phyloP scores from a whole-genome alignment of 2,113 vertebrate species.

The Ageneiosus marmoratus region DNA sequence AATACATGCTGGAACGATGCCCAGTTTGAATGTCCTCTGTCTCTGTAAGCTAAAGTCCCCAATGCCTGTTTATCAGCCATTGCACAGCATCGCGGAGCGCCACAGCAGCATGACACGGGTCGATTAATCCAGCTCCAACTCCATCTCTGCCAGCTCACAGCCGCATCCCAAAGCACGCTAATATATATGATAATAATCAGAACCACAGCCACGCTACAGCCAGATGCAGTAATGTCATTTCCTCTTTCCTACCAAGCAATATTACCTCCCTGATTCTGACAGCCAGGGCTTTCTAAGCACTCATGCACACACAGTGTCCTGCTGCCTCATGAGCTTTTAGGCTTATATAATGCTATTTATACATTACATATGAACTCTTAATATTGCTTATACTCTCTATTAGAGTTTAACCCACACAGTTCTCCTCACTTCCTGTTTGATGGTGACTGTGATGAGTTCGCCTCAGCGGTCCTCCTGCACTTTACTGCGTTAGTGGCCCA shows the following conservation, averaged over 20 bases:
- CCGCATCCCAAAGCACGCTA: conserved; percentile 55
- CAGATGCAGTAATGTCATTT: conserved; percentile 62
- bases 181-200: conserved; percentile 67
- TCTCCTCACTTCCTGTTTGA: background rate
- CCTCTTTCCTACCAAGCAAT: conserved; percentile 19
- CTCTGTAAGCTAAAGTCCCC: conserved; percentile 27
- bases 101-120: conserved; percentile 59
- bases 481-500: conserved; percentile 1
- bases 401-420: background rate
- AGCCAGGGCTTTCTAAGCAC: conserved; percentile 42
- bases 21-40: conserved; percentile 21
- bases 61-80: conserved; percentile 64
- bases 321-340: background rate
- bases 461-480: background rate
- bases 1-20: conserved; percentile 16
- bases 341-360: conserved; percentile 29
- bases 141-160: conserved; percentile 55
- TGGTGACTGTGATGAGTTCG: background rate
- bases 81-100: conserved; percentile 38
- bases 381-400: background rate
- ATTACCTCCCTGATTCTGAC: conserved; percentile 42
- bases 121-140: conserved; percentile 64
- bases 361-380: background rate
- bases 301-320: conserved; percentile 13
- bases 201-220: conserved; percentile 53